These are phyloP conservation scores for Sternarchorhynchus goeldii DNA, from an alignment of 2,797 vertebrate genomes.

Conservation along the genomic window DNA sequence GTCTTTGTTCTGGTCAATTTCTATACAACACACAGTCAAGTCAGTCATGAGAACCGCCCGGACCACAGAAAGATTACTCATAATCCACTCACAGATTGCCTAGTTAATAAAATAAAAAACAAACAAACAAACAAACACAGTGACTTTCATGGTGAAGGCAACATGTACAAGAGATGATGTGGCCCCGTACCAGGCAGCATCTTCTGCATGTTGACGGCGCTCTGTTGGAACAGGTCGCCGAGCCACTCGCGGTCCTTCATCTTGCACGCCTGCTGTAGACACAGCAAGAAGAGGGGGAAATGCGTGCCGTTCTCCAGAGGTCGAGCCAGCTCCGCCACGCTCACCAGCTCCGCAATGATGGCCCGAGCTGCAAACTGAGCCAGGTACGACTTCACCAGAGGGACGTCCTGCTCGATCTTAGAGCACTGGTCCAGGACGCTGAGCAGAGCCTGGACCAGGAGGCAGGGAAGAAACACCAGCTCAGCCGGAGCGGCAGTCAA, in stretches of 20 bases:
- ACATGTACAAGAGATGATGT: background rate
- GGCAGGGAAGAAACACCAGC: background rate
- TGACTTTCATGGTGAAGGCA: too few species aligned
- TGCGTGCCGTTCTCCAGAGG: conserved; percentile 97
- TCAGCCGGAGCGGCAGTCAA: too few species aligned
- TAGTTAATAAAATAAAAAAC: background rate
- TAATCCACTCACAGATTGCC: too few species aligned
- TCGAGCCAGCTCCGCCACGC: conserved; percentile 93
- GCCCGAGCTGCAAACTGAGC: conserved; percentile 96
- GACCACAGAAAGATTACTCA: too few species aligned
- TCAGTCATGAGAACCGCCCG: background rate
- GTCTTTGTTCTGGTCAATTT: conserved; percentile 99
- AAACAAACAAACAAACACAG: background rate
- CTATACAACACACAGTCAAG: conserved; percentile 62
- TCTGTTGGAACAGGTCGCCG: conserved; percentile 94
- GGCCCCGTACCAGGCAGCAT: conserved; percentile 92
- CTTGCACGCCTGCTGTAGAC: conserved; percentile 95
- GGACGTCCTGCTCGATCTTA: conserved; percentile 93
- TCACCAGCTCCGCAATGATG: conserved; percentile 93
- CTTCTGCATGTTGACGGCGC: conserved; percentile 99
- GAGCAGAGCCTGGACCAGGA: conserved; percentile 82
- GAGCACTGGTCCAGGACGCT: conserved; percentile 96
- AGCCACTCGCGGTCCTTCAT: conserved; percentile 96
- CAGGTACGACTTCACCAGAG: conserved; percentile 97
- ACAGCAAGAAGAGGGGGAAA: conserved; percentile 98